phyloP scores from a whole-genome alignment of 2,113 vertebrate species.

The Petrocephalus zakoni region DNA sequence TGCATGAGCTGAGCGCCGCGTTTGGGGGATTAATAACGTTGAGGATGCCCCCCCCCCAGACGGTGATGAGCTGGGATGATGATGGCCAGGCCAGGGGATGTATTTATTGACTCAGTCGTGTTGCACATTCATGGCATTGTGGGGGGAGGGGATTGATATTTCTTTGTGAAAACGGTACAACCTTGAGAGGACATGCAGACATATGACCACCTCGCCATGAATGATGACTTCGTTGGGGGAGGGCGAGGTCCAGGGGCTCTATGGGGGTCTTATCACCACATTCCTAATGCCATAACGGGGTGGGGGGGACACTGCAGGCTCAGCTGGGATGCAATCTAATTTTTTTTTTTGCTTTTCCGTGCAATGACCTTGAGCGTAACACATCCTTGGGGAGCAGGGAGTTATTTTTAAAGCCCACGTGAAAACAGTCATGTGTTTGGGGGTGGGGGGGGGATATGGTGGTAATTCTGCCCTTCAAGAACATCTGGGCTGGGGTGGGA shows the following conservation, averaged over 20 bases:
- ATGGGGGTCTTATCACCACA: conserved; percentile 47
- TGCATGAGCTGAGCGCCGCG: no score
- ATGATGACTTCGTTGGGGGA: conserved; percentile 30
- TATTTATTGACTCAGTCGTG: conserved; percentile 34
- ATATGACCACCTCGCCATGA: conserved; percentile 53
- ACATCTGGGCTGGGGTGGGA: not conserved
- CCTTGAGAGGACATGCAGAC: conserved; percentile 55
- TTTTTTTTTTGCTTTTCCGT: conserved; percentile 40
- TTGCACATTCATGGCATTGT: conserved; percentile 49
- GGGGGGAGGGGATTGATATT: conserved; percentile 24
- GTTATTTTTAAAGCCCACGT: conserved; percentile 51
- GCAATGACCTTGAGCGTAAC: conserved; percentile 61
- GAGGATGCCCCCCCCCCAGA: not conserved
- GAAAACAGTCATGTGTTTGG: conserved; percentile 36
- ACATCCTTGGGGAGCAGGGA: conserved; percentile 44
- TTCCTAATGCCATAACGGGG: conserved; percentile 41
- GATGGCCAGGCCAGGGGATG: conserved; percentile 15
- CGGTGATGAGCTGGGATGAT: not conserved
- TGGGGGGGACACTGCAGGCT: not conserved
- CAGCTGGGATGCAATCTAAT: not conserved
- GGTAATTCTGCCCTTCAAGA: not conserved
- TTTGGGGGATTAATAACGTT: not conserved
- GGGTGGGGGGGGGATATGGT: not conserved
- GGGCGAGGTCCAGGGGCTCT: conserved; percentile 40
- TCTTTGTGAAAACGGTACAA: conserved; percentile 60